Conservation (phyloP, 2,113 vertebrate genomes). For the Prunella himalayana region DNA sequence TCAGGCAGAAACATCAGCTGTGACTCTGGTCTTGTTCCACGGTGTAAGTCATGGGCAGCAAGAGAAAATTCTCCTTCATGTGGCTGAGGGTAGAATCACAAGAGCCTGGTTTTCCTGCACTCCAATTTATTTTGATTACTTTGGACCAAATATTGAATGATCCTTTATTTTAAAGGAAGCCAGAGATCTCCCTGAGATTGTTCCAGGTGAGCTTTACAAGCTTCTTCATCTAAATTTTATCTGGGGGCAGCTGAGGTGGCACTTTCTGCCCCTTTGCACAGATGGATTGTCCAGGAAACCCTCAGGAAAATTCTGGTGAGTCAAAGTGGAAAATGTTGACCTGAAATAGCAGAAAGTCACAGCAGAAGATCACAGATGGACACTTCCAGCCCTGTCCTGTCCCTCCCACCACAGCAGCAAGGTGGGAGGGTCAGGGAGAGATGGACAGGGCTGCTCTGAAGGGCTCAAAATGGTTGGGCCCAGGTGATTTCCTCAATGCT, state of each 20-base stretch:
- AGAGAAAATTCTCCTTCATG: background rate
- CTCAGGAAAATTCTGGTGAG: background rate
- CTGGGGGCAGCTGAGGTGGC: background rate
- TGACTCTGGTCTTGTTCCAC: background rate
- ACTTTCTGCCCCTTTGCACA: background rate
- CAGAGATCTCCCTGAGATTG: background rate
- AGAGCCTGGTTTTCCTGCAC: background rate
- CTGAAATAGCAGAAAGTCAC: background rate
- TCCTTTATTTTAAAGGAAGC: background rate
- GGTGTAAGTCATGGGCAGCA: background rate
- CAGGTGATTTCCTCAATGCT: rapidly evolving
- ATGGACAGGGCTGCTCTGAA: background rate
- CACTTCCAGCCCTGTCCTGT: no score
- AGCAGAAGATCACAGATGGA: no score
- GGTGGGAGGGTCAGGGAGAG: background rate
- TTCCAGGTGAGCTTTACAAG: background rate
- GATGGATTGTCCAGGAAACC: background rate
- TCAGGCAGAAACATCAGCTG: background rate
- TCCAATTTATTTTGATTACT: background rate
- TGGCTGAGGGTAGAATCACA: background rate
- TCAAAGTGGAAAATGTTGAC: background rate
- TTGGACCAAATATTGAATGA: background rate
- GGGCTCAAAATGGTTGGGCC: background rate
- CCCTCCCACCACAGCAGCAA: no score
- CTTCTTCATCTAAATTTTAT: background rate